phyloP scores from a whole-genome alignment of 2,113 vertebrate species.

The Macroglossus sobrinus region DNA sequence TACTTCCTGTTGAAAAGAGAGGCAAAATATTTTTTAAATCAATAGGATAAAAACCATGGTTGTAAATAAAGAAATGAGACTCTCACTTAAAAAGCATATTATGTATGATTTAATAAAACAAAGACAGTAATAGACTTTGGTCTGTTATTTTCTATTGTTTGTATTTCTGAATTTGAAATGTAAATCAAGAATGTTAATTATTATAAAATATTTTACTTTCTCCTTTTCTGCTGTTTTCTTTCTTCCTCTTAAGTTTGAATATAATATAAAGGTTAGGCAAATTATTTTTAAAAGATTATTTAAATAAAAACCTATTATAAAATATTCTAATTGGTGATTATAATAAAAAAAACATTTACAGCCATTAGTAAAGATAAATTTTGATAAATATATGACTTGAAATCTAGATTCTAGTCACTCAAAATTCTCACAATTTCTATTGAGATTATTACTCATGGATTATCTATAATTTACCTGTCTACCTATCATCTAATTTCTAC shows the following conservation, averaged over 20 bases:
- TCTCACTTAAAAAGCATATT: conserved; percentile 39
- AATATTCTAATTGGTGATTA: conserved; percentile 66
- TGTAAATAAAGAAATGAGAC: conserved; percentile 40
- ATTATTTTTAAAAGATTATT: conserved; percentile 75
- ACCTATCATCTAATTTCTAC: neutral
- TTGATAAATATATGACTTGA: conserved; percentile 71
- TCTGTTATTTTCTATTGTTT: conserved; percentile 41
- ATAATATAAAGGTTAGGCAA: conserved; percentile 45
- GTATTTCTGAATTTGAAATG: conserved; percentile 50
- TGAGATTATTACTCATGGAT: conserved; percentile 64
- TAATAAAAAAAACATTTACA: conserved; percentile 62
- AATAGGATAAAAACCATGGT: conserved; percentile 71
- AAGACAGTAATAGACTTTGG: neutral
- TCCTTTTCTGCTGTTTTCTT: neutral
- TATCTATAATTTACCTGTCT: neutral
- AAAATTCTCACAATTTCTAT: conserved; percentile 71
- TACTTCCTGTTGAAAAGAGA: conserved; percentile 80
- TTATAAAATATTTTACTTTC: conserved; percentile 13
- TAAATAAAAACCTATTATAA: conserved; percentile 30
- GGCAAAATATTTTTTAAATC: conserved; percentile 79
- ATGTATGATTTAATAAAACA: neutral
- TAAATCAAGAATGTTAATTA: conserved; percentile 33
- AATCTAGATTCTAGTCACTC: conserved; percentile 69
- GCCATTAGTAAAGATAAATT: conserved; percentile 68
- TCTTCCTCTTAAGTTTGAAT: conserved; percentile 62